Evolutionary conservation across 1,140 invertebrate species (phyloP), one percentile per base, ranked within the genome.

Genomic region (Scaptodrosophila lebanonensis): DNA sequence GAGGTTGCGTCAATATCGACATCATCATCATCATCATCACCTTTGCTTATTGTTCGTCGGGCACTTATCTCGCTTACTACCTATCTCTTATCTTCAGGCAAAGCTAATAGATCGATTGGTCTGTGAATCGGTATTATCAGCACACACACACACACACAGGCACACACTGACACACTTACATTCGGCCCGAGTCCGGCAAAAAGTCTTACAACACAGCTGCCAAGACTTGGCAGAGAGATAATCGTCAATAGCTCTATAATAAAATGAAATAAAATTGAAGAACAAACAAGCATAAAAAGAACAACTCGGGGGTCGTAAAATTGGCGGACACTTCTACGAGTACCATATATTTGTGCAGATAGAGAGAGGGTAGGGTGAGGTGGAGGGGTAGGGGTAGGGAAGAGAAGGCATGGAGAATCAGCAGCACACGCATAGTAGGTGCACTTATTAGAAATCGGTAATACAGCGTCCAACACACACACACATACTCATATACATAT

Each of bases 21-120:
- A n/a, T n/a, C n/a, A n/a, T n/a, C n/a, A n/a, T n/a, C n/a, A n/a
- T n/a, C n/a, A n/a, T n/a, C n/a, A n/a, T n/a, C n/a, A n/a, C n/a
- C n/a, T 25, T 25, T 25, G 22, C 3, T 25, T 25, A 8, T 8
- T 25, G 22, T 25, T 25, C 3, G 22, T 3, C 3, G 3, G 3
- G 22, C 22, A 25, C 22, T 25, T 25, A 25, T 25, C 22, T 25
- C 22, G 22, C 22, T 25, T 25, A 25, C 22, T n/a, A 18, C 16
- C 17, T 22, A 11, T 43, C 16, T 20, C 44, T 82, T 79, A 79
- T 79, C 71, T 76, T 17, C 20, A 12, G 13, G 11, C 17, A 32
- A 43, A 50, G 38, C 61, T 58, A 40, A 49, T 70, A 77, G 71
- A 76, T 76, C 65, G 73, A 79, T 79, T 56, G 73, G 76, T 72